A percentile compares a stretch with the other conserved stretches of the same genome.
These are phyloP conservation scores for Eciton burchellii DNA, from an alignment of 1,140 invertebrate species.

Conservation along the genomic window DNA sequence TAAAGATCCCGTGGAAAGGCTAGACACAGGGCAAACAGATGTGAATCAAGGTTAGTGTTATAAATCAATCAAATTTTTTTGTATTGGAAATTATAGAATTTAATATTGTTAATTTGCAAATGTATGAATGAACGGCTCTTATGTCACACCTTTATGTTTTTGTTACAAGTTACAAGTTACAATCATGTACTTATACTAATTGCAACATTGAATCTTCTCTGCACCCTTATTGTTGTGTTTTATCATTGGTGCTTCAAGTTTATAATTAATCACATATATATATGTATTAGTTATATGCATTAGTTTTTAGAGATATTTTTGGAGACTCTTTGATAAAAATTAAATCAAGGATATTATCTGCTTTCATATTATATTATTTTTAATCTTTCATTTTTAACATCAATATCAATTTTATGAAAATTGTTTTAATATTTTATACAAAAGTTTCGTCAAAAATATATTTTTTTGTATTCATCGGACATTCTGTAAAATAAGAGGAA, in stretches of 20 bases:
- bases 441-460: not conserved
- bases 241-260: constrained; percentile 11
- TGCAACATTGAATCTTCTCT: constrained; percentile 12
- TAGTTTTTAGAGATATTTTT: not conserved
- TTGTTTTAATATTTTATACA: not conserved
- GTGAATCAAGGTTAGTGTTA: constrained; percentile 76
- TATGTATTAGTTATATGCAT: not conserved
- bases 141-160: constrained; percentile 14
- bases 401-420: not conserved
- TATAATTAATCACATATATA: not conserved
- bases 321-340: not conserved
- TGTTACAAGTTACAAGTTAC: not conserved
- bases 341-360: not conserved
- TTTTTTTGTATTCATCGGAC: not conserved
- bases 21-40: constrained; percentile 76
- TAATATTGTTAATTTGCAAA: not conserved
- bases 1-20: constrained; percentile 74
- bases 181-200: constrained; percentile 3
- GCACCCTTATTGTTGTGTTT: constrained; percentile 17
- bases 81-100: not conserved
- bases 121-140: constrained; percentile 17
- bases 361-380: not conserved
- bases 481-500: constrained; percentile 1
- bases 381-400: constrained; percentile 7
- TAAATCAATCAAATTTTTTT: not conserved